phyloP scores from a whole-genome alignment of 2,888 invertebrate genomes.

The Sisyra terminalis region DNA sequence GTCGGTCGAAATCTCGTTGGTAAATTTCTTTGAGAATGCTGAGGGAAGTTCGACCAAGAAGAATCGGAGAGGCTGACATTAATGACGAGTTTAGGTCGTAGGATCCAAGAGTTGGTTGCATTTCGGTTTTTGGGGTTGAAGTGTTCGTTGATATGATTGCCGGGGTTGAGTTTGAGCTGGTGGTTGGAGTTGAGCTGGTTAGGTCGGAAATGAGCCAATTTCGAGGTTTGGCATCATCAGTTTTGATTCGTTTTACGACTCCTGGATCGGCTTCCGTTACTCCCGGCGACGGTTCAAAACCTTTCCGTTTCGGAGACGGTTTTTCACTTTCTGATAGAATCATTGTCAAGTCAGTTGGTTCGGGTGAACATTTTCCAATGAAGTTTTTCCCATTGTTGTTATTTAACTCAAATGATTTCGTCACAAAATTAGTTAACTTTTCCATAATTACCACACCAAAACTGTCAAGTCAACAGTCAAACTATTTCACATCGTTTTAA shows the following conservation, averaged over 20 bases:
- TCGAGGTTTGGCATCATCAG: conserved; percentile 3
- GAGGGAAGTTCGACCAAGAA: background rate
- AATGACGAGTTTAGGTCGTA: background rate
- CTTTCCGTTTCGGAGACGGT: background rate
- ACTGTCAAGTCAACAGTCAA: conserved; percentile 17
- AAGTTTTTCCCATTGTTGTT: conserved; percentile 20
- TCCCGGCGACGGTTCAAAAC: background rate
- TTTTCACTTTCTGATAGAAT: background rate
- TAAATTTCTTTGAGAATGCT: conserved; percentile 1
- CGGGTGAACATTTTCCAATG: conserved; percentile 1
- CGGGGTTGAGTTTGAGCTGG: background rate
- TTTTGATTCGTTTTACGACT: conserved; percentile 2
- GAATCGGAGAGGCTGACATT: background rate
- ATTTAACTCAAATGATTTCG: conserved; percentile 63
- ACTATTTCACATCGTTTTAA: too few relatives aligned
- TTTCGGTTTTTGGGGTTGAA: background rate
- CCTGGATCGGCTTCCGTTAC: background rate
- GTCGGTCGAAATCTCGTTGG: conserved; percentile 1
- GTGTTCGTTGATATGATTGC: background rate
- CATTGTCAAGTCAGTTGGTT: background rate
- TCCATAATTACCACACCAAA: conserved; percentile 41
- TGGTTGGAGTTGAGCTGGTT: background rate
- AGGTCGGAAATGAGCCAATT: conserved; percentile 6
- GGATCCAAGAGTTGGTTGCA: background rate
- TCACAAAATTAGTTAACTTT: conserved; percentile 81